Conservation (phyloP, 2,888 invertebrate species). For the Oxycera nigricornis region DNA sequence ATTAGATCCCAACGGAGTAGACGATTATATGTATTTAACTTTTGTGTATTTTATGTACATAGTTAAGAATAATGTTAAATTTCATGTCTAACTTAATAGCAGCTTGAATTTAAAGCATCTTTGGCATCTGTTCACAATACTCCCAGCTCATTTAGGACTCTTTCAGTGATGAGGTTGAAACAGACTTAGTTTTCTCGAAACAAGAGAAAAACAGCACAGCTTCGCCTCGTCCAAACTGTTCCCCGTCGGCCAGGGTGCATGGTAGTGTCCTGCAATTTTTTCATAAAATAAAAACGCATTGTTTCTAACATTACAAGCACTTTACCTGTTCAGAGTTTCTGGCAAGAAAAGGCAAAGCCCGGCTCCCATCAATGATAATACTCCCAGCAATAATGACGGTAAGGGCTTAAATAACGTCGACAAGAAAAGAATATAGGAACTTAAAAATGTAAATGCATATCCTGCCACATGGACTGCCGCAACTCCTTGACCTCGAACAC, state of each 20-base stretch:
- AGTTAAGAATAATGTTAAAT: too few relatives aligned
- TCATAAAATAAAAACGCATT: neutral
- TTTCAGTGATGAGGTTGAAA: conserved; percentile 30
- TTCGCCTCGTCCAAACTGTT: conserved; percentile 63
- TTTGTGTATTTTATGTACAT: too few relatives aligned
- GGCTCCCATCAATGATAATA: conserved; percentile 64
- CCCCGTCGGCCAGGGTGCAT: conserved; percentile 64
- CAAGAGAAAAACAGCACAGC: conserved; percentile 59
- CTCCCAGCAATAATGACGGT: conserved; percentile 66
- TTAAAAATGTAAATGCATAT: conserved; percentile 67
- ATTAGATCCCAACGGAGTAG: too few relatives aligned
- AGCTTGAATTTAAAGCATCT: too few relatives aligned
- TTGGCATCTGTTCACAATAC: too few relatives aligned
- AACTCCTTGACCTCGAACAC: conserved; percentile 66
- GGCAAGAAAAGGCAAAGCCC: conserved; percentile 66
- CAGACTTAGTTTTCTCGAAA: conserved; percentile 37
- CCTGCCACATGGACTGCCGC: conserved; percentile 65
- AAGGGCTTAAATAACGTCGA: conserved; percentile 60
- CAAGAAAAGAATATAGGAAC: conserved; percentile 65
- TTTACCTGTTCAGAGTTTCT: conserved; percentile 63
- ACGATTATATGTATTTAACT: too few relatives aligned
- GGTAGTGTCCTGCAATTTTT: conserved; percentile 57
- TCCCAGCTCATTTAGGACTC: too few relatives aligned
- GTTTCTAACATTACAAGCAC: neutral
- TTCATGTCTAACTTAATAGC: too few relatives aligned